A percentile compares a stretch with the other conserved stretches of the same genome.
Conservation (phyloP, 2,113 vertebrate species). For the Pangasianodon hypophthalmus region DNA sequence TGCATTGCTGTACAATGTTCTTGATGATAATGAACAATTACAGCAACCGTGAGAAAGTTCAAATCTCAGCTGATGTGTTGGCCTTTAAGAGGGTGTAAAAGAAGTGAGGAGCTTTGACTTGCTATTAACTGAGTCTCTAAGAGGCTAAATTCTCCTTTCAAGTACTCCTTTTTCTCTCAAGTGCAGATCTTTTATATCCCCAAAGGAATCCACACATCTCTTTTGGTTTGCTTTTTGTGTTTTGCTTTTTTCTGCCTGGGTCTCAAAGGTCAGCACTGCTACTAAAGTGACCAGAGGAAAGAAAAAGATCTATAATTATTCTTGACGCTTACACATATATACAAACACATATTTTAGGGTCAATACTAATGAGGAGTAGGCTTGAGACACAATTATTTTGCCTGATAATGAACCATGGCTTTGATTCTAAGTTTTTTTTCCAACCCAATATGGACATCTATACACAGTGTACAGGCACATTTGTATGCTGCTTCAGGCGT, state of each 20-base stretch:
- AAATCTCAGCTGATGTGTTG: neutral
- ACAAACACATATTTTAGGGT: neutral
- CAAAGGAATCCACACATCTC: neutral
- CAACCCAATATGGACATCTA: neutral
- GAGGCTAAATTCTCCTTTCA: neutral
- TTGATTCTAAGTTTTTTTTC: neutral
- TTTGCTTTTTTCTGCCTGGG: neutral
- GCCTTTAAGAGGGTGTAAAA: neutral
- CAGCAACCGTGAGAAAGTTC: neutral
- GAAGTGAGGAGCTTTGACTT: neutral
- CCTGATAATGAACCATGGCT: neutral
- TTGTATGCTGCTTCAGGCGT: neutral
- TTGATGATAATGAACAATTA: neutral
- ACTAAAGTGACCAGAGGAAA: neutral
- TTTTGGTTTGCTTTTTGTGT: neutral
- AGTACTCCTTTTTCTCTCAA: neutral
- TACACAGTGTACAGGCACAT: neutral
- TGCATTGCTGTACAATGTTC: neutral
- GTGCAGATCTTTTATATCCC: neutral
- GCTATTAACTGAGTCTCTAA: neutral
- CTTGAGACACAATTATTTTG: neutral
- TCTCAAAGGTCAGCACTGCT: neutral
- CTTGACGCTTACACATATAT: neutral
- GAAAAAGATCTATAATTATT: neutral
- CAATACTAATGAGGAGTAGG: neutral